Base-by-base conservation (phyloP, 2,888 invertebrate species). In the Amphipyra tragopoginis region DNA sequence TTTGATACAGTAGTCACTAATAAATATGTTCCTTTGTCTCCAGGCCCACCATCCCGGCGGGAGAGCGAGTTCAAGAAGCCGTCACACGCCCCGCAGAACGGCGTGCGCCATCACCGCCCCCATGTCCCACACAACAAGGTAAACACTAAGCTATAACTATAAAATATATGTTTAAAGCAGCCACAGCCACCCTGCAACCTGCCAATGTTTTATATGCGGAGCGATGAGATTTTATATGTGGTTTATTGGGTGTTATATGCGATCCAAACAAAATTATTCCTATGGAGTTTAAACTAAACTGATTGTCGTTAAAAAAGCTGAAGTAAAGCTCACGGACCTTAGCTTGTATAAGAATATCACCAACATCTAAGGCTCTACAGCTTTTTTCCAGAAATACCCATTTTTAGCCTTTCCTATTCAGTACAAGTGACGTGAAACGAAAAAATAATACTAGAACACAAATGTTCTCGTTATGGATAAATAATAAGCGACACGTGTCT, bases 21-120 rank as follows among this genome's bases (percentile, higher is more conserved):
- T 59, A n/a, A 26, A 33, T 9, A 34, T 36, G 21, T 75, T 75
- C 73, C 38, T 81, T 89, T 89, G 87, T 86, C 78, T 64, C 2
- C 89, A 94, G 94, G 89, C 81, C 94, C 93, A 60, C 92, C 95
- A 80, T 92, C 95, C 51, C 93, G 96, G 80, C 87, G 95, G 83
- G 88, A 95, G 87, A 90, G 95, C 89, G 95, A 96, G 92, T 96
- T 96, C 93, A 96, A 96, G 89, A 96, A 96, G 85, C 96, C 96
- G 26, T 91, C 94, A 80, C 94, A 95, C 90, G 94, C 95, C 82
- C 88, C 93, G 52, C 90, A 93, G 81, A 93, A 95, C 87, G 92
- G 93, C 39, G 80, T 79, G 59, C 90, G 95, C 69, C 93, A 92
- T 81, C 93, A 90, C 79, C 92, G 93, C 76, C 87, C 92, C 68